Conservation (phyloP, 2,888 invertebrate genomes). For the Eristalis tenax region DNA sequence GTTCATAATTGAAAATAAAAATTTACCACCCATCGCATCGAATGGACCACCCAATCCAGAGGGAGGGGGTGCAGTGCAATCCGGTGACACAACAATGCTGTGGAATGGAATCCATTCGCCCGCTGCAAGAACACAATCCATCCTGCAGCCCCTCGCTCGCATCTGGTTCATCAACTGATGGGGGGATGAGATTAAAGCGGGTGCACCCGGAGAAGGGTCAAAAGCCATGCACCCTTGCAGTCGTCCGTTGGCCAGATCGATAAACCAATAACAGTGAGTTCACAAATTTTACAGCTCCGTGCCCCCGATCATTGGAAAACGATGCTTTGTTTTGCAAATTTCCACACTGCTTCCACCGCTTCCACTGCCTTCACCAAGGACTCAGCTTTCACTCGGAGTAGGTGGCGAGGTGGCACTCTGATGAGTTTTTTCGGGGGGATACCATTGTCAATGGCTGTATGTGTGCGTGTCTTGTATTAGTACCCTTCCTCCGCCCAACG, state of each 20-base stretch:
- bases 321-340: conserved; percentile 64
- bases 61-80: not conserved
- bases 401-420: conserved; percentile 17
- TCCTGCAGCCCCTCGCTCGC: not conserved
- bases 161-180: not conserved
- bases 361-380: conserved; percentile 9
- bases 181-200: not conserved
- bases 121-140: conserved; percentile 8
- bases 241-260: conserved; percentile 52
- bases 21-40: not conserved
- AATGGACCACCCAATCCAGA: too few relatives aligned
- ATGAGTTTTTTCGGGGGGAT: conserved; percentile 44
- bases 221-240: conserved; percentile 19
- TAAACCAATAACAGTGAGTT: conserved; percentile 67
- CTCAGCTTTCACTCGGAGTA: not conserved
- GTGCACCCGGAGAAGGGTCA: not conserved
- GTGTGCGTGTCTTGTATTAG: not conserved
- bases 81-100: conserved; percentile 42
- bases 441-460: conserved; percentile 11
- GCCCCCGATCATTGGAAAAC: conserved; percentile 60
- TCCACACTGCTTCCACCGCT: conserved; percentile 11
- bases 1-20: conserved; percentile 46
- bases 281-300: conserved; percentile 69
- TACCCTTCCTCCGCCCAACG: not conserved
- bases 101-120: conserved; percentile 33